Evolutionary conservation across 2,113 vertebrate genomes (phyloP), one percentile per base, ranked within the genome.

Genomic region (Cochlearius cochlearius): DNA sequence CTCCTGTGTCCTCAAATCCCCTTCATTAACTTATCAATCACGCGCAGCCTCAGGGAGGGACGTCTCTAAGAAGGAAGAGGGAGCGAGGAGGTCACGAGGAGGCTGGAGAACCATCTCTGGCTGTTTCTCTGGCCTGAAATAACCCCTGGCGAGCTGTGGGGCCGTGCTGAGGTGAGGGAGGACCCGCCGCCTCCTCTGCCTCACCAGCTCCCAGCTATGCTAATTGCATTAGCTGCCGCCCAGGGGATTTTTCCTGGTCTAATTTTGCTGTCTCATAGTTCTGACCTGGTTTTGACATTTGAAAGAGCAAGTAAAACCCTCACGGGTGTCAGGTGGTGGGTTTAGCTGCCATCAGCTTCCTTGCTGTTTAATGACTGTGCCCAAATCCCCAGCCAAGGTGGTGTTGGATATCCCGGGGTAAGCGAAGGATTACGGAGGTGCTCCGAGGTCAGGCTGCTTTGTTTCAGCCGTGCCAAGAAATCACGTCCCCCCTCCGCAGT

Each of bases 281-380:
- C 72, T 94, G 92, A 94, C 92, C 75, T 88, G 71, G 30, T 90
- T 96, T 60, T 95, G 79, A 90, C 90, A 93, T 97, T 96, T 96
- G 81, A 90, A 94, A 86, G 77, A 80, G 59, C 71, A 80, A 93
- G 82, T 55, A 62, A 87, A 88, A 10, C 59, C 71, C 49, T 86
- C 15, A 25, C 32, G 26, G 9, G 23, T 56, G 64, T 72, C 91
- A 60, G 69, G 47, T 39, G 84, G 41, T 43, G 41, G 41, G n/a
- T 72, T 83, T 66, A 76, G 82, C 38, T 76, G 77, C 88, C 72
- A 17, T 71, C 78, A 45, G 78, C 62, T 88, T 93, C 78, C 90
- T 93, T 62, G 18, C 36, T 59, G 59, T 74, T 89, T 81, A 66
- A 88, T 91, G 80, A 63, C 86, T 55, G 47, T 50, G 88, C 60